These are phyloP conservation scores for Neoascia interrupta DNA, from an alignment of 2,888 invertebrate species.

Conservation along the genomic window DNA sequence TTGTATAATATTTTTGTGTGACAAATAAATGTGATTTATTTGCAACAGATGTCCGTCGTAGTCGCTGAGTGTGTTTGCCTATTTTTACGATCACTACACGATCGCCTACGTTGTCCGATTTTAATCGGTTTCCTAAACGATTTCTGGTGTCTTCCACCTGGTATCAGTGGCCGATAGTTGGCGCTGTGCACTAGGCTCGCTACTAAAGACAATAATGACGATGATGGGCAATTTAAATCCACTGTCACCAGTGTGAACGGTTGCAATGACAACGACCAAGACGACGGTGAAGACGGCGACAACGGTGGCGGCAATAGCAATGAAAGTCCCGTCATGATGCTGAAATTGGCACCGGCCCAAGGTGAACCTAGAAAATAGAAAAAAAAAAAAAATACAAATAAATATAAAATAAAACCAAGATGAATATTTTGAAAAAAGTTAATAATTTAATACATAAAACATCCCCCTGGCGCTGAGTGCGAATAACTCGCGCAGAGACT, in stretches of 20 bases:
- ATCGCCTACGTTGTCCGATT: conserved; percentile 32
- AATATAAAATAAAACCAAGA: conserved; percentile 25
- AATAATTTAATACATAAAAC: conserved; percentile 46
- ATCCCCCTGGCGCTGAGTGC: neutral
- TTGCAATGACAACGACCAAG: conserved; percentile 61
- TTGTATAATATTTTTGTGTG: conserved; percentile 3
- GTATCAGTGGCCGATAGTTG: conserved; percentile 46
- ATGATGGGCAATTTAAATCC: conserved; percentile 58
- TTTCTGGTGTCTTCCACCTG: conserved; percentile 42
- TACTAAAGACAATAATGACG: conserved; percentile 40
- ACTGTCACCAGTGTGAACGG: conserved; percentile 58
- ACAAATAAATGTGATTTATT: conserved; percentile 50
- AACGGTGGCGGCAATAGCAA: conserved; percentile 64
- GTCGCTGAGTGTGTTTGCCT: conserved; percentile 28
- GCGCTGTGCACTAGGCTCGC: conserved; percentile 22
- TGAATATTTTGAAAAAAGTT: conserved; percentile 33
- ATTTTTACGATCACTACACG: conserved; percentile 41
- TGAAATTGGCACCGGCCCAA: conserved; percentile 68
- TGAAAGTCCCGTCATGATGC: conserved; percentile 69
- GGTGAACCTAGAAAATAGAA: conserved; percentile 61
- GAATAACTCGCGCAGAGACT: neutral
- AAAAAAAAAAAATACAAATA: conserved; percentile 13
- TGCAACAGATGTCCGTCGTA: conserved; percentile 51
- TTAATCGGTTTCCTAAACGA: conserved; percentile 32
- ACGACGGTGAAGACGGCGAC: conserved; percentile 50